Evolutionary conservation across 2,113 vertebrate genomes (phyloP), one percentile per base, ranked within the genome.

Genomic region (Osmerus eperlanus): DNA sequence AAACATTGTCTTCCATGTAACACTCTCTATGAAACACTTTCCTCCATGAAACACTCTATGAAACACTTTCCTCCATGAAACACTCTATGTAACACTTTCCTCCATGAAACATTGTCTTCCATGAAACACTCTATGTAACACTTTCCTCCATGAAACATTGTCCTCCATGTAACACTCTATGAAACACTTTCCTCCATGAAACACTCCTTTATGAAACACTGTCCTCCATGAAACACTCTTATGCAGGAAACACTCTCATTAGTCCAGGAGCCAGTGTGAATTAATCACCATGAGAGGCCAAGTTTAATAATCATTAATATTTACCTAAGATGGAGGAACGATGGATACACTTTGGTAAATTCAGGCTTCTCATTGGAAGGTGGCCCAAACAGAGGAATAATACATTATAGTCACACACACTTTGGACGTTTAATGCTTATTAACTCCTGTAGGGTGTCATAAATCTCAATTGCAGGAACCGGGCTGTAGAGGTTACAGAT

Each of bases 401-500:
- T 76, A 66, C 69, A 81, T 81, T 78, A 72, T 64, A 72, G 70
- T 67, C 56, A 32, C 63, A 70, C 70, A 60, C 61, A 73, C 32
- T 79, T 81, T 76, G 76, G 71, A 74, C 76, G 67, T 83, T 78
- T 81, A 81, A 78, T 78, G 77, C 73, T 71, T 73, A 78, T 81
- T 81, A 80, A 80, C 77, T 81, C 78, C 66, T 81, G 70, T 70
- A 73, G 73, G 9, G 5, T 47, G 55, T 51, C 65, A 78, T 86
- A 65, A 65, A 78, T 81, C 73, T 77, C 81, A 80, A 85, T 85
- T 73, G 73, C 54, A 72, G 65, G 56, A 67, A 65, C 70, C 28
- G 7, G 32, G 65, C 75, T 79, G 47, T 62, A 36, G 68, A 78
- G 58, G 78, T 78, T 82, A 70, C 77, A 81, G 69, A 75, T 79